Conservation (phyloP, 2,113 vertebrate genomes). For the Cichladusa arquata region DNA sequence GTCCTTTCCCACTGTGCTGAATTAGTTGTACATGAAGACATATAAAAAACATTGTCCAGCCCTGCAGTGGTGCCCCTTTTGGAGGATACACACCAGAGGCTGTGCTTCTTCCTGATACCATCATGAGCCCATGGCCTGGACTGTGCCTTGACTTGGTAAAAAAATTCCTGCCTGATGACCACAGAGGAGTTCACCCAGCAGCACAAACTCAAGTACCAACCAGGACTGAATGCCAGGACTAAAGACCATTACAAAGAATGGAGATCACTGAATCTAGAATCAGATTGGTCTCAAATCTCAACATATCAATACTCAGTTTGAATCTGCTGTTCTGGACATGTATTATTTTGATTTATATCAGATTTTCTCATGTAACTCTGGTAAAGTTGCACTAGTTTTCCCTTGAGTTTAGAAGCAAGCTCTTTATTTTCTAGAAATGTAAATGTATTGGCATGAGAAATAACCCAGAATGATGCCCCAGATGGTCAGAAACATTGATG, state of each 20-base stretch:
- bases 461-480: constrained; percentile 46
- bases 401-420: neutral
- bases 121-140: neutral
- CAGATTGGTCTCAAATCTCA: neutral
- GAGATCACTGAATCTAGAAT: neutral
- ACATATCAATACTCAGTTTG: neutral
- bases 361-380: neutral
- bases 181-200: neutral
- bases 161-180: neutral
- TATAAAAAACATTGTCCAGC: neutral
- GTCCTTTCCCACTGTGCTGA: neutral
- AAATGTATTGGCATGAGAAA: constrained; percentile 35
- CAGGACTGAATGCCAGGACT: neutral
- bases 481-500: constrained; percentile 50
- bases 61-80: neutral
- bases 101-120: neutral
- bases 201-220: neutral
- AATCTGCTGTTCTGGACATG: neutral
- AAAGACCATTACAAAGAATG: neutral
- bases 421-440: constrained; percentile 21
- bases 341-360: neutral
- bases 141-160: neutral
- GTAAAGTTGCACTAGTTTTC: neutral
- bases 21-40: neutral
- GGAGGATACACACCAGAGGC: neutral